These are phyloP conservation scores for Canis aureus DNA, from an alignment of 2,113 vertebrate genomes.

Conservation along the genomic window DNA sequence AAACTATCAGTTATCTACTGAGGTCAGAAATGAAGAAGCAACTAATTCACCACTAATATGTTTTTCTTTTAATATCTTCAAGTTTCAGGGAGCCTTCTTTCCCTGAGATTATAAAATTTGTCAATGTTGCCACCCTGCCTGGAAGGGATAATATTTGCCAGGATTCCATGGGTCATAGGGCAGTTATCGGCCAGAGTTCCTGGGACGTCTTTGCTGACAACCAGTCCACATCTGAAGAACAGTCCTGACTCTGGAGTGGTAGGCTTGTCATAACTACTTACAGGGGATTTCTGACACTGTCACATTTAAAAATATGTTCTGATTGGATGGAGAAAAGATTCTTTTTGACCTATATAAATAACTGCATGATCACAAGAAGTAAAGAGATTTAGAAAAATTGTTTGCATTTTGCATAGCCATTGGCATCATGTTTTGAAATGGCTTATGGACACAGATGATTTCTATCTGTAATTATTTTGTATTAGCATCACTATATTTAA, in stretches of 20 bases:
- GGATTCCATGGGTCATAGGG: no score
- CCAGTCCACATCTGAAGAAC: not conserved
- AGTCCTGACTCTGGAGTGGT: not conserved
- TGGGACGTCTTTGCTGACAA: no score
- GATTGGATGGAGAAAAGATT: not conserved
- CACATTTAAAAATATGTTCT: not conserved
- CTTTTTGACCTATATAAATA: not conserved
- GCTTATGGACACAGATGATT: not conserved
- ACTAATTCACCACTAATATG: not conserved
- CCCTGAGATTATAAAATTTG: not conserved
- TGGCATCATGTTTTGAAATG: not conserved
- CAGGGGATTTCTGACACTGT: not conserved
- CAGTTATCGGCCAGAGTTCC: accelerated
- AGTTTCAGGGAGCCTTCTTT: not conserved
- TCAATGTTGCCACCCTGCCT: not conserved
- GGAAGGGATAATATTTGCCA: not conserved
- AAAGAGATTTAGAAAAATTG: not conserved
- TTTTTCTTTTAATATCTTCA: not conserved
- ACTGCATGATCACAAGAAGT: not conserved
- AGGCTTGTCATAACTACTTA: not conserved
- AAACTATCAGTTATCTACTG: not conserved
- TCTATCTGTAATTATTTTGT: not conserved
- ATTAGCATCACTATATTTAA: not conserved
- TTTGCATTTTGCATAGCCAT: not conserved
- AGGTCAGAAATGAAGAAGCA: not conserved